Base-by-base conservation (phyloP, 2,888 invertebrate species). In the Cylloceria caligata region DNA sequence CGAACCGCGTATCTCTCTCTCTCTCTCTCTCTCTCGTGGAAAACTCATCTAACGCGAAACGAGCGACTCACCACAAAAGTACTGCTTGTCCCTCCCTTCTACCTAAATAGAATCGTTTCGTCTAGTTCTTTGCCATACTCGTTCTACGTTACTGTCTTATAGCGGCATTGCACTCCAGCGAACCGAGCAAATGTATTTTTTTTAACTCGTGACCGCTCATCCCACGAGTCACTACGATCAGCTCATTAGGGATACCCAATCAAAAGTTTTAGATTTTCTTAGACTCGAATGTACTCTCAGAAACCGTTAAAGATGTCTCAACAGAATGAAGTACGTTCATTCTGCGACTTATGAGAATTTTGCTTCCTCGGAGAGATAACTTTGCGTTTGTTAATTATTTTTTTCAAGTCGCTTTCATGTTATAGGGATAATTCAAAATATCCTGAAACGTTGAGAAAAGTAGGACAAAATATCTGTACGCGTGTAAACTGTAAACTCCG, bases 21-120 rank as follows among this genome's bases (percentile, higher is more conserved):
- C n/a, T n/a, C n/a, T n/a, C n/a, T n/a, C n/a, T n/a, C n/a, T 68
- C 24, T 65, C 69, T 16, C 47, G 67, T 55, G 34, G 69, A 79
- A 76, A 83, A 83, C 81, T 83, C 83, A 83, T 83, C 81, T 68
- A 72, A 73, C 75, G 83, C 47, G 72, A 68, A 83, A 81, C 78
- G 74, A 79, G 74, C 71, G 71, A 64, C 65, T 74, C 21, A 78
- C 68, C 69, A 62, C 67, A 78, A 78, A 47, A 69, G 65, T 71
- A 57, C 55, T 39, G 64, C 34, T 60, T 57, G 27, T 52, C 75
- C 42, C 47, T 24, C 27, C 60, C 21, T n/a, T 30, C 34, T 75
- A 72, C 71, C 82, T 75, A 69, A 81, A 78, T 78, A 71, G 81
- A 77, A 73, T 73, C 65, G 74, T 69, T 73, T 64, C 49, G 60